phyloP scores from a whole-genome alignment of 2,113 vertebrate species.

The Takifugu bimaculatus region DNA sequence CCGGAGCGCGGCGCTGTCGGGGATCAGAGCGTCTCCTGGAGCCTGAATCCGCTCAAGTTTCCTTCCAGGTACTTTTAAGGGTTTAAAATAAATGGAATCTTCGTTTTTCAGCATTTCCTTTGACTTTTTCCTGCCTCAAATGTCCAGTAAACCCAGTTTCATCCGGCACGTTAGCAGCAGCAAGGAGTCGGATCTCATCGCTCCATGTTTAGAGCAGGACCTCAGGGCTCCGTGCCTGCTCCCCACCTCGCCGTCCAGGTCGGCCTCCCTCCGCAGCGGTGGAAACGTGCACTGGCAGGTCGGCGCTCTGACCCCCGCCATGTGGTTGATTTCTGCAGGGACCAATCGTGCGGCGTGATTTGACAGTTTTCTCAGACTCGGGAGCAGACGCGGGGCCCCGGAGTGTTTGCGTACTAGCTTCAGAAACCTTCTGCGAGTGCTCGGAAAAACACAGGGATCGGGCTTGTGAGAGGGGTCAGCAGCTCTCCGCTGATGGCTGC shows the following conservation, averaged over 20 bases:
- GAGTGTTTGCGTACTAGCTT: constrained; percentile 34
- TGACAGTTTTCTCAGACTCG: constrained; percentile 53
- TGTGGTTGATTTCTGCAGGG: constrained; percentile 46
- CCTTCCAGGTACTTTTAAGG: not conserved
- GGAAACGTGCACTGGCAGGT: constrained; percentile 6
- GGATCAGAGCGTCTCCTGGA: constrained; percentile 3
- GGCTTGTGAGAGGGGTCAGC: constrained; percentile 6
- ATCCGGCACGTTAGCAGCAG: too few relatives aligned
- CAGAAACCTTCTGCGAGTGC: constrained; percentile 7
- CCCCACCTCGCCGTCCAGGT: too few relatives aligned
- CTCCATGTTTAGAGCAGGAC: too few relatives aligned
- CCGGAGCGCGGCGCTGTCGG: constrained; percentile 5
- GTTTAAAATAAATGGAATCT: too few relatives aligned
- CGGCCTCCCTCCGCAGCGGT: too few relatives aligned
- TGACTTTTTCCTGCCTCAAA: too few relatives aligned
- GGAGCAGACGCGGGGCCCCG: constrained; percentile 17
- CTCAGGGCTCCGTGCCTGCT: too few relatives aligned
- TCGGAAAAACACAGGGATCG: constrained; percentile 13
- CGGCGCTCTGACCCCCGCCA: constrained; percentile 39
- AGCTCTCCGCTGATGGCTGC: not conserved
- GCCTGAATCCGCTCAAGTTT: too few relatives aligned
- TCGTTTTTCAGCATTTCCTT: too few relatives aligned
- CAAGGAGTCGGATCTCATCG: too few relatives aligned
- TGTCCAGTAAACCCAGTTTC: too few relatives aligned
- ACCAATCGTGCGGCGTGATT: constrained; percentile 33